Evolutionary conservation across 2,888 invertebrate genomes (phyloP).

Genomic region (Catocala nupta): DNA sequence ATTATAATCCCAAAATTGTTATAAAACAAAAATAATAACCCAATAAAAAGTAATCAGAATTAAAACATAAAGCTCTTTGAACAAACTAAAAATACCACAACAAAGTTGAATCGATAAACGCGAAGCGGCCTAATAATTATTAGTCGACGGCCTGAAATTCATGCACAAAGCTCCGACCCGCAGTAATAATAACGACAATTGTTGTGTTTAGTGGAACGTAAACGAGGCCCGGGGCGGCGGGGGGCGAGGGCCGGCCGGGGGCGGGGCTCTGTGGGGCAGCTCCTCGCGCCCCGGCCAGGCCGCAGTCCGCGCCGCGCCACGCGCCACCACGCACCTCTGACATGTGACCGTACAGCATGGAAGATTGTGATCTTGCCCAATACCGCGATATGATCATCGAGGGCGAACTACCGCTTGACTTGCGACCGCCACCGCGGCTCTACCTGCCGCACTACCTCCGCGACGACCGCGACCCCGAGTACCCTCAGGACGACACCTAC

Average conservation of each 20-base stretch:
- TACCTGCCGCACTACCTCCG: constrained; percentile 80
- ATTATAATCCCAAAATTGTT: neutral
- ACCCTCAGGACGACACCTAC: constrained; percentile 80
- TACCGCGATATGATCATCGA: constrained; percentile 85
- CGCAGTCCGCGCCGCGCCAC: constrained; percentile 80
- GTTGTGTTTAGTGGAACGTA: constrained; percentile 87
- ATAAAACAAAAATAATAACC: constrained; percentile 8
- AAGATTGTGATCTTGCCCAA: constrained; percentile 83
- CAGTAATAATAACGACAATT: constrained; percentile 87
- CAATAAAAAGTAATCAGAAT: constrained; percentile 2
- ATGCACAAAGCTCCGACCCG: constrained; percentile 87
- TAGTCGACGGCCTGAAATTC: constrained; percentile 87
- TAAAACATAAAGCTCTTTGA: constrained; percentile 42
- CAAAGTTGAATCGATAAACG: constrained; percentile 82
- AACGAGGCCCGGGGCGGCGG: constrained; percentile 69
- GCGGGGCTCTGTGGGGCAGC: constrained; percentile 68
- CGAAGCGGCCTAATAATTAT: constrained; percentile 83
- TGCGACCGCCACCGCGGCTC: constrained; percentile 79
- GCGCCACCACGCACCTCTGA: constrained; percentile 79
- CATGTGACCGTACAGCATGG: constrained; percentile 83
- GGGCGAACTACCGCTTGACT: constrained; percentile 80
- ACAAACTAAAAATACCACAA: constrained; percentile 71
- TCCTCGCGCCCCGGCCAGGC: constrained; percentile 67
- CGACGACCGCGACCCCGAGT: constrained; percentile 72
- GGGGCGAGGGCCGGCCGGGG: constrained; percentile 48